phyloP scores from a whole-genome alignment of 2,888 invertebrate species.

The Drosophila nr. fundita region DNA sequence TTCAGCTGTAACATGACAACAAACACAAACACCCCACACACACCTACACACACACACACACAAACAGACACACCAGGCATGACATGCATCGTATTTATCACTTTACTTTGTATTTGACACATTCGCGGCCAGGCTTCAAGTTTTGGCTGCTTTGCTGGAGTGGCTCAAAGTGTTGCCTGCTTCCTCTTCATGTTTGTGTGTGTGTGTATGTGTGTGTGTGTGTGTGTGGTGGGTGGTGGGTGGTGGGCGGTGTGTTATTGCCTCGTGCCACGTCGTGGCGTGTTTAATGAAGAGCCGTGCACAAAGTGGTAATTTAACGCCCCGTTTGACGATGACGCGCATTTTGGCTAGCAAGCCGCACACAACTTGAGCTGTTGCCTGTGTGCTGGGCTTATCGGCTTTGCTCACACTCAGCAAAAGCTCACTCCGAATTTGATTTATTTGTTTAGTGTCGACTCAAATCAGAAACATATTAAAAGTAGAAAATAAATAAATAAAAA shows the following conservation, averaged over 20 bases:
- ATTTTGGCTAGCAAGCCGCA: conserved; percentile 37
- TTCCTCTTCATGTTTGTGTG: not conserved
- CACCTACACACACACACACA: conserved; percentile 3
- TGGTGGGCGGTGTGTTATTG: not conserved
- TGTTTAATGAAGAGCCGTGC: conserved; percentile 52
- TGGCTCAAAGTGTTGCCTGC: conserved; percentile 38
- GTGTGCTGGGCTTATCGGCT: conserved; percentile 14
- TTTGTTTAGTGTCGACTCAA: not conserved
- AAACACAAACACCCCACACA: conserved; percentile 58
- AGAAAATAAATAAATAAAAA: not conserved
- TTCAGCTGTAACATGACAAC: conserved; percentile 81
- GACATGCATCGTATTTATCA: conserved; percentile 73
- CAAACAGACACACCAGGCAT: conserved; percentile 7
- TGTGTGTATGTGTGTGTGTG: not conserved
- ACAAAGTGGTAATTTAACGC: conserved; percentile 78
- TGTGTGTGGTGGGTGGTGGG: not conserved
- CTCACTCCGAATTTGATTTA: not conserved
- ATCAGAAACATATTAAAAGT: not conserved
- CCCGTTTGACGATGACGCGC: conserved; percentile 54
- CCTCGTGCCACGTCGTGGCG: conserved; percentile 11
- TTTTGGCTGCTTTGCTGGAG: conserved; percentile 34
- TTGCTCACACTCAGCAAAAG: conserved; percentile 29
- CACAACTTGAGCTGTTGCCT: conserved; percentile 33
- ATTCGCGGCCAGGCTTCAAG: conserved; percentile 61
- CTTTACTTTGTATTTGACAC: conserved; percentile 80